Evolutionary conservation across 2,113 vertebrate species (phyloP), one percentile per base, ranked within the genome.

Genomic region (Sinocyclocheilus maitianheensis): DNA sequence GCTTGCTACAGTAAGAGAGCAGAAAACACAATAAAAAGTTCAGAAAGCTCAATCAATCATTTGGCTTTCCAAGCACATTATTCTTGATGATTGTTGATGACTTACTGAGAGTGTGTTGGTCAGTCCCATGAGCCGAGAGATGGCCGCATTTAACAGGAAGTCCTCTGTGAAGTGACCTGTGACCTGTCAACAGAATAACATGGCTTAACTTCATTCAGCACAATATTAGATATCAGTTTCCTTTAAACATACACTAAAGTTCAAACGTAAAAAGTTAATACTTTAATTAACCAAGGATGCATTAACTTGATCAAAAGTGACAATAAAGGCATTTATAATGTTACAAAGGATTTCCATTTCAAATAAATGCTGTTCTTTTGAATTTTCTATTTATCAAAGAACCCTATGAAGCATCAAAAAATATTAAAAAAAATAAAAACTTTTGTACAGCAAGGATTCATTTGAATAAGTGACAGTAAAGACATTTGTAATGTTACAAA

Each of bases 41-140:
- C 40, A 62, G n/a, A 71, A 85, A 62, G 48, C 4, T 60, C 18
- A 48, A 7, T 60, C 37, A 22, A 5, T 72, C 18, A 24, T 24
- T 6, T 75, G 20, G 26, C 40, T 20, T 40, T 40, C 8, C 34
- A 71, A 40, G 9, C 16, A 22, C 3, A 43, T 22, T 71, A 4
- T n/a, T n/a, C 71, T 43, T 51, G 34, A 37, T 3, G 26, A 18
- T 9, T 20, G 65, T 2, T 7, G 43, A 79, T 18, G 63, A 91
- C 97, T 97, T 91, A 99, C 98, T 62, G 34, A 93, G 69, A 99
- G 95, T 26, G 92, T 82, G 3, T 96, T 96, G 91, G 94, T 97
- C 77, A 99, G 95, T 62, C 97, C 95, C 96, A 99, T 99, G 87
- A 99, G 81, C 11, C 95, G 95, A 62, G 98, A 97, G 92, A 99